phyloP scores from a whole-genome alignment of 2,113 vertebrate genomes.

The Gambusia affinis region DNA sequence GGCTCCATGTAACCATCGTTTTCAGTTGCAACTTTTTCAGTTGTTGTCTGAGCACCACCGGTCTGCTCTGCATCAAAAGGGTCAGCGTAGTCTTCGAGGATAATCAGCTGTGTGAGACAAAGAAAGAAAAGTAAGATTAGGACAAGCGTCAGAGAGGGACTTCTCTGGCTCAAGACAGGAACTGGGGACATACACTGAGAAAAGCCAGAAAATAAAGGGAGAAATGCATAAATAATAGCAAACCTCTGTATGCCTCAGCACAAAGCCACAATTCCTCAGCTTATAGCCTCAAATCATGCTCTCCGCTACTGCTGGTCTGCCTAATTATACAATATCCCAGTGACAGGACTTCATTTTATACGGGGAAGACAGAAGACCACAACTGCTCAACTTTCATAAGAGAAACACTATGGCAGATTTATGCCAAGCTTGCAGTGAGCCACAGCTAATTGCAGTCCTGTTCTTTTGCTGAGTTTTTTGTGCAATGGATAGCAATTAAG shows the following conservation, averaged over 20 bases:
- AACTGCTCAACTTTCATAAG: conserved; percentile 68
- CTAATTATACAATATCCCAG: conserved; percentile 69
- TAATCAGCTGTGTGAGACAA: conserved; percentile 82
- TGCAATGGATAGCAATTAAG: conserved; percentile 77
- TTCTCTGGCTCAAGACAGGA: conserved; percentile 21
- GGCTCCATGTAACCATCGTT: conserved; percentile 99
- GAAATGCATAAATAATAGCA: conserved; percentile 47
- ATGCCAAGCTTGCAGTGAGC: conserved; percentile 62
- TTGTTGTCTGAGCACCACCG: conserved; percentile 74
- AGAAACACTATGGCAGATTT: conserved; percentile 73
- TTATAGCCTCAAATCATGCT: conserved; percentile 50
- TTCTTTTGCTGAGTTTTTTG: conserved; percentile 67
- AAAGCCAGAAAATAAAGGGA: conserved; percentile 30
- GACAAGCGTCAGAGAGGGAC: conserved; percentile 20
- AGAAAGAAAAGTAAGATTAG: conserved; percentile 15
- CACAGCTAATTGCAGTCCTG: conserved; percentile 78
- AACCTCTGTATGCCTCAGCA: conserved; percentile 46
- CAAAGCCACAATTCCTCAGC: conserved; percentile 51
- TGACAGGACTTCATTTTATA: conserved; percentile 69
- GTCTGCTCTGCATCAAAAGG: conserved; percentile 92
- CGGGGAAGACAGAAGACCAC: conserved; percentile 57
- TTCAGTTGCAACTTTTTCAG: conserved; percentile 86
- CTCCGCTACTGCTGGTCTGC: conserved; percentile 53
- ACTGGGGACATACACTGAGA: conserved; percentile 22
- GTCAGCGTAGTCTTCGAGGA: conserved; percentile 96